A percentile compares a stretch with the other conserved stretches of the same genome.
Evolutionary conservation across 37 sponge, comb jelly and placozoan genomes (phyloP).

Genomic region (Oscarella lobularis): DNA sequence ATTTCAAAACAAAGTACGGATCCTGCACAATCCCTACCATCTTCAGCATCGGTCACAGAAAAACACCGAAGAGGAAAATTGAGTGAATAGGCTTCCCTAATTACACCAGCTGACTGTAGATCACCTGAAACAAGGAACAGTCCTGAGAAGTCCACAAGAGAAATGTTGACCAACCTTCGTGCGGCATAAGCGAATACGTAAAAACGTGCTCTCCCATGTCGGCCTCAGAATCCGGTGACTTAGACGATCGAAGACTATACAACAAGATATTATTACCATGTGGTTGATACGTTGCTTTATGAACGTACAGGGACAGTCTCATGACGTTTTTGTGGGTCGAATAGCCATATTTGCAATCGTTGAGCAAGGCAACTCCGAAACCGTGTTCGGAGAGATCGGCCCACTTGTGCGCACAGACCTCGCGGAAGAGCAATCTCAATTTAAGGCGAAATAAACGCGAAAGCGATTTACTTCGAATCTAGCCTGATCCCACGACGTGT

Average conservation of each 20-base stretch:
- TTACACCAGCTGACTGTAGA: slow-evolving; percentile 28
- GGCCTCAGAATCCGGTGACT: slow-evolving; percentile 55
- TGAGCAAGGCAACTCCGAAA: slow-evolving; percentile 57
- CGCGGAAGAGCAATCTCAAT: background rate
- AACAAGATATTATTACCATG: too few relatives aligned
- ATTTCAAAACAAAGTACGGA: too few relatives aligned
- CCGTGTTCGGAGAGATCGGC: slow-evolving; percentile 49
- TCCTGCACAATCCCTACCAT: too few relatives aligned
- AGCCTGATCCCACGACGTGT: slow-evolving; percentile 72
- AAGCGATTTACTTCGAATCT: slow-evolving; percentile 43
- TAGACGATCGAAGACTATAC: slow-evolving; percentile 32
- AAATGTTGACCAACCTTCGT: slow-evolving; percentile 31
- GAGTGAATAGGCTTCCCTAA: slow-evolving; percentile 30
- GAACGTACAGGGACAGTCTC: slow-evolving; percentile 41
- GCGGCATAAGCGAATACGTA: slow-evolving; percentile 39
- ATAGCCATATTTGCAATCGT: slow-evolving; percentile 54
- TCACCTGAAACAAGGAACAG: too few relatives aligned
- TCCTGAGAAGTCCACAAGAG: too few relatives aligned
- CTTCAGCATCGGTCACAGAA: too few relatives aligned
- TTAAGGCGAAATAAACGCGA: background rate
- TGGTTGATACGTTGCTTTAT: background rate
- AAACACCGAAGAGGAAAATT: too few relatives aligned
- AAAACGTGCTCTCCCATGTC: slow-evolving; percentile 49
- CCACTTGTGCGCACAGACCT: slow-evolving; percentile 75
- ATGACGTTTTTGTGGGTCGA: slow-evolving; percentile 34